These are phyloP conservation scores for Nansenia antarctica DNA, from an alignment of 2,113 vertebrate genomes.

Conservation along the genomic window DNA sequence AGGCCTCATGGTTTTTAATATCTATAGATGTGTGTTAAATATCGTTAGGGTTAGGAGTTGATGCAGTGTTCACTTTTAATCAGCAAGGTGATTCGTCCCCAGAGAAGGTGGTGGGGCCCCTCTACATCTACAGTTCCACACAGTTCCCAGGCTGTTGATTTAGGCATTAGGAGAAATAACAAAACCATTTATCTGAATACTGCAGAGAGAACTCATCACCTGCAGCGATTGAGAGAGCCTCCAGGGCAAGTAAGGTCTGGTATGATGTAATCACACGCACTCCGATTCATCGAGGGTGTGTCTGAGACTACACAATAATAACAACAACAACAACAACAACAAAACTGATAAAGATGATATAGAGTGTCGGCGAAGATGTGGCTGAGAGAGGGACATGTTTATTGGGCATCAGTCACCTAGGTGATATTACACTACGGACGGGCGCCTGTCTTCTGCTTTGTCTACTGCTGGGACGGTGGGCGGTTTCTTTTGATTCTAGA, in stretches of 20 bases:
- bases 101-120: conserved; percentile 66
- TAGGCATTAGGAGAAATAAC: conserved; percentile 66
- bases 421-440: not conserved
- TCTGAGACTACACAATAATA: not conserved
- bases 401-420: not conserved
- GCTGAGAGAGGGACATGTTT: not conserved
- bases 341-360: not conserved
- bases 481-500: conserved; percentile 2
- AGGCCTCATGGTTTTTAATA: conserved; percentile 36
- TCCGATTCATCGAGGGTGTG: not conserved
- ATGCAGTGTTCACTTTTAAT: conserved; percentile 72
- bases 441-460: not conserved
- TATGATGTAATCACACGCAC: not conserved
- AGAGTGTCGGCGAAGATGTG: not conserved
- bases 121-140: conserved; percentile 71
- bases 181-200: conserved; percentile 75
- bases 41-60: conserved; percentile 60
- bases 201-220: conserved; percentile 74
- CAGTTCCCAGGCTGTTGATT: conserved; percentile 67
- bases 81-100: conserved; percentile 71
- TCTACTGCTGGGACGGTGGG: not conserved
- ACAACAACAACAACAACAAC: not conserved
- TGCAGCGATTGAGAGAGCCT: not conserved
- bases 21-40: conserved; percentile 32
- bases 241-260: not conserved